Evolutionary conservation across 2,113 vertebrate species (phyloP).

Genomic region (Setophaga kirtlandii): DNA sequence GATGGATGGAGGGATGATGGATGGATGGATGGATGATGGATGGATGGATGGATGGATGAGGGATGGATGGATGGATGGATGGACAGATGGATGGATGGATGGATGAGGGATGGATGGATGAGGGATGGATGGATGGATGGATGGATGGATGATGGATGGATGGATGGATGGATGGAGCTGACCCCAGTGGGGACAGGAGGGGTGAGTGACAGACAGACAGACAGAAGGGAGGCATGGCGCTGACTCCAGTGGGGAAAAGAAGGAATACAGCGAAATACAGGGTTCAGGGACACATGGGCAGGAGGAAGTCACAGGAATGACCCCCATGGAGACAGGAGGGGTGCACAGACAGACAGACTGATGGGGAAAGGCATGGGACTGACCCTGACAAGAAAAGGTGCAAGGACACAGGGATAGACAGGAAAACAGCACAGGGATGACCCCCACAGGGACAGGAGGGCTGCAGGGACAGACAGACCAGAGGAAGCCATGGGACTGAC

Average conservation of each 20-base stretch:
- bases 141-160: background rate
- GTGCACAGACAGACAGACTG: background rate
- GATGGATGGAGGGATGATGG: too few relatives aligned
- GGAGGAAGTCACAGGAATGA: background rate
- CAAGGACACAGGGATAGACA: background rate
- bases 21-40: too few relatives aligned
- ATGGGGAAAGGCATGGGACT: background rate
- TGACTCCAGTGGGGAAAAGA: background rate
- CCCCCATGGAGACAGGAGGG: background rate
- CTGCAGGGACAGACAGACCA: background rate
- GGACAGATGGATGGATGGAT: too few relatives aligned
- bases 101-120: too few relatives aligned
- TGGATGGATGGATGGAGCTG: background rate
- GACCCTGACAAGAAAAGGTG: background rate
- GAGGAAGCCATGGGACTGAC: background rate
- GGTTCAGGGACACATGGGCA: background rate
- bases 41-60: too few relatives aligned
- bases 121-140: too few relatives aligned
- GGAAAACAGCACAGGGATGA: background rate
- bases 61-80: too few relatives aligned
- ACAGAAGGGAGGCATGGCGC: background rate
- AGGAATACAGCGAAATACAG: background rate
- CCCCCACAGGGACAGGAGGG: background rate
- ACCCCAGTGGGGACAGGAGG: background rate
- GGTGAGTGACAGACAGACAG: background rate